Conservation (phyloP, 2,888 invertebrate species). For the Eupsilia transversa region DNA sequence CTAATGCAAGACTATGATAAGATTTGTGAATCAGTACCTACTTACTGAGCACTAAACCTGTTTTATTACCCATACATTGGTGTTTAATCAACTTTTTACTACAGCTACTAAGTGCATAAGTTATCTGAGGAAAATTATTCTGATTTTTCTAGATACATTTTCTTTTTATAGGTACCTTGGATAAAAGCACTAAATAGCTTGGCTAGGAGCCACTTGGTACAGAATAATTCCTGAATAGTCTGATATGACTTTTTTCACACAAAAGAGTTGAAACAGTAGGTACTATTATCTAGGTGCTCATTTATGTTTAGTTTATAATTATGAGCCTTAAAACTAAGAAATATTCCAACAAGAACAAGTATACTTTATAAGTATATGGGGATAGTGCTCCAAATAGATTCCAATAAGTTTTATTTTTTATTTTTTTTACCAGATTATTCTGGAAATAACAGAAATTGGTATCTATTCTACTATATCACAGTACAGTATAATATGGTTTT, state of each 20-base stretch:
- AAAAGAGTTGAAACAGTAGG: background rate
- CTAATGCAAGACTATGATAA: constrained; percentile 55
- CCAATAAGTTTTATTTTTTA: constrained; percentile 58
- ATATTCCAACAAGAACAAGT: constrained; percentile 69
- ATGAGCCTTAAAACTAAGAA: too few relatives aligned
- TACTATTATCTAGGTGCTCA: background rate
- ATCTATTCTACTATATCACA: constrained; percentile 64
- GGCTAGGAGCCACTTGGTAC: background rate
- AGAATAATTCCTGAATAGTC: background rate
- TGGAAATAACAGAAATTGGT: constrained; percentile 71
- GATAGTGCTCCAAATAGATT: constrained; percentile 16
- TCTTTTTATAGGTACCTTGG: background rate
- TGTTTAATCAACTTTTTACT: constrained; percentile 37
- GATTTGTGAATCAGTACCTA: constrained; percentile 57
- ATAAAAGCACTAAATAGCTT: background rate
- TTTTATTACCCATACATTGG: constrained; percentile 53
- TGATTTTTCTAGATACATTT: constrained; percentile 1
- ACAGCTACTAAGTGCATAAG: constrained; percentile 17
- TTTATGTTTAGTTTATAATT: background rate
- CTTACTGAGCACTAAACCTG: constrained; percentile 41
- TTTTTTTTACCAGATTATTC: constrained; percentile 41
- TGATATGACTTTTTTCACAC: background rate
- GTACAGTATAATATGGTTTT: constrained; percentile 66
- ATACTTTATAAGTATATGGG: too few relatives aligned
- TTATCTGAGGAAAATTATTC: constrained; percentile 7